Evolutionary conservation across 2,888 invertebrate species (phyloP).

Genomic region (Papilio protenor): DNA sequence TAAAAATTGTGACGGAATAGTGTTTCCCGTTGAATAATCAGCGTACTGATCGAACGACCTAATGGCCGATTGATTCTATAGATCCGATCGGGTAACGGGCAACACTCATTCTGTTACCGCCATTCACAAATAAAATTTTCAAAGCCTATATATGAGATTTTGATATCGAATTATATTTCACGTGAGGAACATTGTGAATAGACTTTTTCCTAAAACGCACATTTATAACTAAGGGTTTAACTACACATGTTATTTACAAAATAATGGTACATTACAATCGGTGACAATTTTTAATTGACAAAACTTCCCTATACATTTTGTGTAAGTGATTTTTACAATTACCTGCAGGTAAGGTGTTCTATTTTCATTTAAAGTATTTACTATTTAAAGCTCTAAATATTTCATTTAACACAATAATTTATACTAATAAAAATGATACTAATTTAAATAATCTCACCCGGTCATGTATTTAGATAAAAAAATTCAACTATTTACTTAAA

Average conservation of each 20-base stretch:
- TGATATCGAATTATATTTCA: no score
- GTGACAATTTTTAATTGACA: constrained; percentile 39
- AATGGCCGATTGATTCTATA: no score
- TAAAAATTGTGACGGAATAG: background rate
- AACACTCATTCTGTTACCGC: no score
- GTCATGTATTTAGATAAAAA: background rate
- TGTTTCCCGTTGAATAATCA: background rate
- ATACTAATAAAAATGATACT: background rate
- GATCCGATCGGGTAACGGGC: no score
- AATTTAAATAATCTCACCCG: background rate
- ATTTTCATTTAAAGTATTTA: constrained; percentile 4
- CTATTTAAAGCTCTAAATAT: constrained; percentile 44
- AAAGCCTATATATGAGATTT: no score
- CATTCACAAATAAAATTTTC: no score
- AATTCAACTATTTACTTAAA: background rate
- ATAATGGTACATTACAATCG: constrained; percentile 22
- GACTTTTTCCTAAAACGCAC: constrained; percentile 1
- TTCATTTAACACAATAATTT: constrained; percentile 19
- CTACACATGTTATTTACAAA: constrained; percentile 38
- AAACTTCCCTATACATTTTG: constrained; percentile 28
- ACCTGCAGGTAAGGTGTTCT: constrained; percentile 7
- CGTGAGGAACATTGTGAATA: background rate
- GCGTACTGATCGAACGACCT: no score
- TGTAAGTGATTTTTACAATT: constrained; percentile 17
- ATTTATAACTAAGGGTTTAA: constrained; percentile 23